Base-by-base conservation (phyloP, 2,113 vertebrate species). In the Xyliphius kryptos region DNA sequence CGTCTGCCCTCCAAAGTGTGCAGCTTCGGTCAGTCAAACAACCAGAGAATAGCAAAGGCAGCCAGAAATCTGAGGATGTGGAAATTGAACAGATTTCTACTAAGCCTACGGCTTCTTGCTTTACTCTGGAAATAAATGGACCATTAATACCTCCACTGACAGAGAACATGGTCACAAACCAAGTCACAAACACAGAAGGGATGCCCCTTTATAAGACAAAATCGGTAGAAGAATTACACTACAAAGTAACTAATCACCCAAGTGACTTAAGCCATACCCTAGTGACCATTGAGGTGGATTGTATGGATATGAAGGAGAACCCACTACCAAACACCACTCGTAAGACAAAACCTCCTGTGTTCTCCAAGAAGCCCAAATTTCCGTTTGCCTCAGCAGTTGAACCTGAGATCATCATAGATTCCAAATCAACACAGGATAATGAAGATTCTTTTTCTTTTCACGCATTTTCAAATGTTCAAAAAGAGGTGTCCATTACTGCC, bases 1-100 rank as follows among this genome's bases (percentile, higher is more conserved):
- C 92, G 0, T 87, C 92, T 54, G 91, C 86, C 0, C 79, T 98
- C 52, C 93, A 93, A 80, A 93, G 83, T 77, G 89, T 98, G 40
- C 94, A 93, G 71, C 77, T 97, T 67, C 89, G 91, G 66, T 92
- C 92, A 0, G 89, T 95, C 69, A 91, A 77, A 65, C 87, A 80
- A 71, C 56, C 56, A 1, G 77, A 80, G 17, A 79, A 71, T 5
- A 73, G 76, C 1, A 69, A 56, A 22, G 79, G 76, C 65, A 48
- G 77, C 80, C 75, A 49, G 19, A 51, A 50, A 43, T 77, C 81
- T 87, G 84, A 85, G 77, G 83, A 89, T 78, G 84, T 76, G 16
- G 50, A 50, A 4, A 48, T 62, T 70, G 74, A 85, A 63, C 58
- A 69, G 55, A 60, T 86, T 72, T 74, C 79, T 20, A 75, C 83